These are phyloP conservation scores for Xanthorhoe spadicearia DNA, from an alignment of 2,888 invertebrate species.

Conservation along the genomic window DNA sequence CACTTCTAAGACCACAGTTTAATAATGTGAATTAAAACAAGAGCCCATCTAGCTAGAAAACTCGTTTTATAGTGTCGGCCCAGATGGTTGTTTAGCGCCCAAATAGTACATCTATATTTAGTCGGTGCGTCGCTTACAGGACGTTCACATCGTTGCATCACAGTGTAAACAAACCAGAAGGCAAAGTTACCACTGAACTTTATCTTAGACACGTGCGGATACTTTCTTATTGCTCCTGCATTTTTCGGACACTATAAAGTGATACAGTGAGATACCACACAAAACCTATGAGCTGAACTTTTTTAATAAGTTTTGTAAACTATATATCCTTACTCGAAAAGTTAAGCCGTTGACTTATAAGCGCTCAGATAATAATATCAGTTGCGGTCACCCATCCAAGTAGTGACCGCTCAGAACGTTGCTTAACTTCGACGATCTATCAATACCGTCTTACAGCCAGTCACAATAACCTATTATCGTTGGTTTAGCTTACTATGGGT, in stretches of 20 bases:
- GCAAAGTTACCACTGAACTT: slow-evolving; percentile 24
- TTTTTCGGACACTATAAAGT: not conserved
- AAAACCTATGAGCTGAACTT: too few species aligned
- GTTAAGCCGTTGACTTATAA: too few species aligned
- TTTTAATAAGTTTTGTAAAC: too few species aligned
- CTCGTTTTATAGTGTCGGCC: slow-evolving; percentile 49
- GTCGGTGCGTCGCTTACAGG: slow-evolving; percentile 56
- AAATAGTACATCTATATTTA: slow-evolving; percentile 71
- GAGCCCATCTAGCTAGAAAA: slow-evolving; percentile 54
- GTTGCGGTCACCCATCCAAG: too few species aligned
- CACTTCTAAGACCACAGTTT: not conserved
- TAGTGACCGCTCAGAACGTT: too few species aligned
- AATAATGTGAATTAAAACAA: slow-evolving; percentile 23
- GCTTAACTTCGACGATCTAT: too few species aligned
- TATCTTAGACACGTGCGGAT: slow-evolving; percentile 6
- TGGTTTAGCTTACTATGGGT: too few species aligned
- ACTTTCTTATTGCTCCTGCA: not conserved
- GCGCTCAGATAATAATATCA: too few species aligned
- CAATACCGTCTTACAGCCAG: too few species aligned
- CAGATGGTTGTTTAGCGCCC: slow-evolving; percentile 68
- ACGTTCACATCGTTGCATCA: slow-evolving; percentile 60
- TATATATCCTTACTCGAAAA: too few species aligned
- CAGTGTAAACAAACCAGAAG: slow-evolving; percentile 33
- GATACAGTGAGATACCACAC: too few species aligned
- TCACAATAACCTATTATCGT: too few species aligned